phyloP scores from a whole-genome alignment of 64 coral and sea anemone genomes.

The Cladopsammia gracilis region DNA sequence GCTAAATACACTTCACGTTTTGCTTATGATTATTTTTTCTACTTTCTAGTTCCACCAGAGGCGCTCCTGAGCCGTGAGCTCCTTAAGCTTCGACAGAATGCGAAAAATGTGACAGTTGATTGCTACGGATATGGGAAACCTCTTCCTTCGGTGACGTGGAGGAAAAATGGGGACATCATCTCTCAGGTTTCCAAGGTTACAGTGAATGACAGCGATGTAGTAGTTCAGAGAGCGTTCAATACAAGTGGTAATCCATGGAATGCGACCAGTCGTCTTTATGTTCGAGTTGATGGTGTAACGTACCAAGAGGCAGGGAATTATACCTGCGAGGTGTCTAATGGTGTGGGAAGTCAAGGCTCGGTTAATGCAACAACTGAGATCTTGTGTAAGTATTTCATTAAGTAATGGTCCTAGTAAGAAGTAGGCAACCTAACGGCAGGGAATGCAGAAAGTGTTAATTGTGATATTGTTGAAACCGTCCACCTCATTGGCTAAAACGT shows the following conservation, averaged over 20 bases:
- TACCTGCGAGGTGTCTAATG: too few species aligned
- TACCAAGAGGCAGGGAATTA: too few species aligned
- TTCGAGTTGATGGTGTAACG: too few species aligned
- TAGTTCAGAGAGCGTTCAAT: background rate
- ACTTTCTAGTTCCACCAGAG: background rate
- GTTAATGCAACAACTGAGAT: constrained; percentile 1
- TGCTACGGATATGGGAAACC: constrained; percentile 30
- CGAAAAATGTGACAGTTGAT: constrained; percentile 22
- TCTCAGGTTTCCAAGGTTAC: background rate
- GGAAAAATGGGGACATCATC: background rate
- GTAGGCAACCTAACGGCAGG: too few species aligned
- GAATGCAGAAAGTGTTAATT: too few species aligned
- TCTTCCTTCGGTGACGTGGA: constrained; percentile 30
- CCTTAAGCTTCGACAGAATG: background rate
- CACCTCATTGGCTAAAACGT: too few species aligned
- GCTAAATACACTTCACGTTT: too few species aligned
- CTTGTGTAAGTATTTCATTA: constrained; percentile 16
- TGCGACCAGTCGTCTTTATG: too few species aligned
- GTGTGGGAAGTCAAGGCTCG: background rate
- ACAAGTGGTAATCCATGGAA: background rate
- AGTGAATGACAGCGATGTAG: background rate
- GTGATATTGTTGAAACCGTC: too few species aligned
- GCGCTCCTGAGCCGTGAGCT: background rate
- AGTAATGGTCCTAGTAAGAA: too few species aligned
- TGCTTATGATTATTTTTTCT: background rate